Conservation (phyloP, 2,888 invertebrate species). For the Acronicta leporina region DNA sequence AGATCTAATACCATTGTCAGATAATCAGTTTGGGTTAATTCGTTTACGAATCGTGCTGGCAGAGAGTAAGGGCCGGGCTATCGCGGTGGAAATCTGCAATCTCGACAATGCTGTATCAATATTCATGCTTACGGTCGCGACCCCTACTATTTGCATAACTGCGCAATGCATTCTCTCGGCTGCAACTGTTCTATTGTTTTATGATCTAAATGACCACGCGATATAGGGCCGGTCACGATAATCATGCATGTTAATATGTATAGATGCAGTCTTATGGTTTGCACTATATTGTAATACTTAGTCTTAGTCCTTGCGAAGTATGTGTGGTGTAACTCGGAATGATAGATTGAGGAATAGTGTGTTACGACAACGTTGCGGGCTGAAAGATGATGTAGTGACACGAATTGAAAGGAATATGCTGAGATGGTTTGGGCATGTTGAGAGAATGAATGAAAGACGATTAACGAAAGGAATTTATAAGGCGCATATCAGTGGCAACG, state of each 20-base stretch:
- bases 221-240: constrained; percentile 85
- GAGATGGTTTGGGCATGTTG: too few relatives aligned
- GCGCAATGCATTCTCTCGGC: constrained; percentile 84
- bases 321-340: too few relatives aligned
- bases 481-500: too few relatives aligned
- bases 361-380: too few relatives aligned
- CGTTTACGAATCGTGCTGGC: constrained; percentile 81
- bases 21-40: constrained; percentile 80
- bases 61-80: constrained; percentile 80
- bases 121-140: constrained; percentile 88
- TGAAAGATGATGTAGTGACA: too few relatives aligned
- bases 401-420: too few relatives aligned
- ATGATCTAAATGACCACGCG: constrained; percentile 88
- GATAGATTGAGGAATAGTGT: too few relatives aligned
- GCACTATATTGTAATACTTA: constrained; percentile 54
- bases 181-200: constrained; percentile 88
- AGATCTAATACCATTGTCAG: constrained; percentile 71
- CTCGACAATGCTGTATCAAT: constrained; percentile 87
- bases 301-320: too few relatives aligned
- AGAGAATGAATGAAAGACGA: too few relatives aligned
- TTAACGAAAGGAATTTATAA: too few relatives aligned
- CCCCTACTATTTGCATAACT: constrained; percentile 87
- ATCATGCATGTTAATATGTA: constrained; percentile 81
- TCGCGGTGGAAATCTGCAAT: constrained; percentile 82
- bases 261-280: constrained; percentile 66